phyloP scores from a whole-genome alignment of 2,888 invertebrate genomes.

The Platycheirus rosarum region DNA sequence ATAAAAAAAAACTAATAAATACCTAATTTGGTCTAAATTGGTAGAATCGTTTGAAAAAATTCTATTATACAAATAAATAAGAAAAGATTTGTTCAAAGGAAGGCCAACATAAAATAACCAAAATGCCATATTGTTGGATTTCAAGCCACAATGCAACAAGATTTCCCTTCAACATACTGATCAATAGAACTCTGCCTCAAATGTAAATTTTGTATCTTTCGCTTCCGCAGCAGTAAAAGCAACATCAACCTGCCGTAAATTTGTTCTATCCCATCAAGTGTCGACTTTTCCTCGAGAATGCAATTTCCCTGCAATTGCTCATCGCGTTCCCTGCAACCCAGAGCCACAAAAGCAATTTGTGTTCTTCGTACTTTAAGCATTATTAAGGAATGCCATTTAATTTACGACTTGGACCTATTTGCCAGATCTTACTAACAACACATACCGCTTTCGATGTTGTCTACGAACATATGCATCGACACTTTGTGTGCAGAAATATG shows the following conservation, averaged over 20 bases:
- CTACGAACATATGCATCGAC: constrained; percentile 19
- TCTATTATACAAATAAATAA: no score
- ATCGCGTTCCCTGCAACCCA: constrained; percentile 15
- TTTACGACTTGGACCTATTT: constrained; percentile 55
- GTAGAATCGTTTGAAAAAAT: no score
- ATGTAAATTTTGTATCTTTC: no score
- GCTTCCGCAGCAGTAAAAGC: constrained; percentile 35
- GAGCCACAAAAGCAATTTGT: constrained; percentile 18
- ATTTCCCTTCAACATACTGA: no score
- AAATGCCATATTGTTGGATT: no score
- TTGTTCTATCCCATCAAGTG: constrained; percentile 8
- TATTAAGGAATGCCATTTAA: constrained; percentile 45
- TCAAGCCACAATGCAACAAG: no score
- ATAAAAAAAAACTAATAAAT: no score
- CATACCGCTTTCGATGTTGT: neutral
- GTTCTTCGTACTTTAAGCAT: constrained; percentile 27
- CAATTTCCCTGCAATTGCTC: constrained; percentile 37
- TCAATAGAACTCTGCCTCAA: no score
- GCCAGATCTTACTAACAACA: neutral
- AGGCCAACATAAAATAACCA: no score
- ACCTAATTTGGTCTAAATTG: no score
- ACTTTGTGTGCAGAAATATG: constrained; percentile 39
- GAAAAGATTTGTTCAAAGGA: no score
- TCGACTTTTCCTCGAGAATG: neutral
- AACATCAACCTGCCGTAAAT: constrained; percentile 19